phyloP scores from a whole-genome alignment of 2,797 vertebrate species.

The Sebastes hubbsi region DNA sequence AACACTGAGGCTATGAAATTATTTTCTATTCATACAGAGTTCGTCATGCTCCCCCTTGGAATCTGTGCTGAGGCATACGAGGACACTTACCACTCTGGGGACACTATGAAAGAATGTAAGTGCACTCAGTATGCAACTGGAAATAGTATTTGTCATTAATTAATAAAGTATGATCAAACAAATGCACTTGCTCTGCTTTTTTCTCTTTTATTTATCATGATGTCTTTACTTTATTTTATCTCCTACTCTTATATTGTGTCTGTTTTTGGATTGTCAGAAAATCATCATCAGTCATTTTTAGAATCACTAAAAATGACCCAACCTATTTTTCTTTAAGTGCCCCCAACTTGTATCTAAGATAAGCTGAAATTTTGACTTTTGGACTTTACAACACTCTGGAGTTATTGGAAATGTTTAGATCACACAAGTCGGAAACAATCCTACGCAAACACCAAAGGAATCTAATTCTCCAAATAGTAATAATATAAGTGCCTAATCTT shows the following conservation, averaged over 20 bases:
- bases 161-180: not conserved
- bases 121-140: not conserved
- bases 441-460: too few relatives aligned
- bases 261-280: not conserved
- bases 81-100: not conserved
- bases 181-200: not conserved
- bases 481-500: too few relatives aligned
- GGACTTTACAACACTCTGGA: too few relatives aligned
- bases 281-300: too few relatives aligned
- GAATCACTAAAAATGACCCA: too few relatives aligned
- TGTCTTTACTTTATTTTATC: not conserved
- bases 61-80: not conserved
- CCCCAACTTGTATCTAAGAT: too few relatives aligned
- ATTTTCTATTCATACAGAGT: conserved; percentile 5
- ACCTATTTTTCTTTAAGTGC: too few relatives aligned
- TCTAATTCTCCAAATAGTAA: too few relatives aligned
- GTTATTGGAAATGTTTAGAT: too few relatives aligned
- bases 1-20: not conserved
- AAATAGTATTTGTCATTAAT: not conserved
- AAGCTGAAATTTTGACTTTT: too few relatives aligned
- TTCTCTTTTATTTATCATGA: not conserved
- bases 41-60: not conserved
- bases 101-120: not conserved
- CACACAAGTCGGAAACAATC: too few relatives aligned
- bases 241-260: not conserved